Evolutionary conservation across 2,888 invertebrate species (phyloP).

Genomic region (Leuctra nigra): DNA sequence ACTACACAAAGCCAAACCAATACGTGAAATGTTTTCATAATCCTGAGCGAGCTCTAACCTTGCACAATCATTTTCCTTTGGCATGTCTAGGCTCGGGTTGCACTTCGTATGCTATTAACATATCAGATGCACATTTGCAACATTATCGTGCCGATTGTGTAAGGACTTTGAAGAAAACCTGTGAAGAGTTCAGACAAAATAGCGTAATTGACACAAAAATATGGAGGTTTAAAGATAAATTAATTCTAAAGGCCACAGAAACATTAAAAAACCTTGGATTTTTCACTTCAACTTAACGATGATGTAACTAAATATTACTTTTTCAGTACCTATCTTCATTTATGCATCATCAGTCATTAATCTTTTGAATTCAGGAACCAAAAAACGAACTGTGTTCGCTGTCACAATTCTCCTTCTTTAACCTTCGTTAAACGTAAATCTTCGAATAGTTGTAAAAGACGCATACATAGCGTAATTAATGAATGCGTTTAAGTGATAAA

Average conservation of each 20-base stretch:
- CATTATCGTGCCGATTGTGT: conserved; percentile 94
- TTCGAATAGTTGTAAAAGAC: too few relatives aligned
- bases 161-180: conserved; percentile 74
- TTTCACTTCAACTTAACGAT: conserved; percentile 38
- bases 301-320: not conserved
- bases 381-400: too few relatives aligned
- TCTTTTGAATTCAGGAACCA: too few relatives aligned
- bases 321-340: too few relatives aligned
- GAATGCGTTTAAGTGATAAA: too few relatives aligned
- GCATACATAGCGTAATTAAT: too few relatives aligned
- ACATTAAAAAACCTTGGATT: conserved; percentile 69
- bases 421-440: too few relatives aligned
- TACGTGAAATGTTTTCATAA: conserved; percentile 94
- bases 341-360: too few relatives aligned
- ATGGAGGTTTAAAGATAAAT: conserved; percentile 77
- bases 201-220: conserved; percentile 79
- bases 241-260: conserved; percentile 61
- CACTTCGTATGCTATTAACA: conserved; percentile 77
- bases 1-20: conserved; percentile 88
- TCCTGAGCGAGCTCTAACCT: conserved; percentile 77
- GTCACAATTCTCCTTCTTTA: too few relatives aligned
- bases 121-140: conserved; percentile 78
- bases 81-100: conserved; percentile 69
- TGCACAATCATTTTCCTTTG: conserved; percentile 90
- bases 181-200: conserved; percentile 73